Evolutionary conservation across 2,797 vertebrate species (phyloP), one percentile per base, ranked within the genome.

Genomic region (Columba guinea): DNA sequence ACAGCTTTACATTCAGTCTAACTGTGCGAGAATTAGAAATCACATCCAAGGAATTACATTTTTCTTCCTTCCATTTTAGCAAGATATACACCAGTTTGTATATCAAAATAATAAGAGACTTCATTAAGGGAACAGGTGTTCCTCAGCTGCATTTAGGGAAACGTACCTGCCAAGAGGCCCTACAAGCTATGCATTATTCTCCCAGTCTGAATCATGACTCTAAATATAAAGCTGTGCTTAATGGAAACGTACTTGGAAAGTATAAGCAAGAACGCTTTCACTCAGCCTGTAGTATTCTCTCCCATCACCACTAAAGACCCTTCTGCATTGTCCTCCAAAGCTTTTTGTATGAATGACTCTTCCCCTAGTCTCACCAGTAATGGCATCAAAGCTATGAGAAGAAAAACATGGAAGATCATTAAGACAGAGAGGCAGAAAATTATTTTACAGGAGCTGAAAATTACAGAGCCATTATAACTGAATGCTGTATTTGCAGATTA

Each of bases 251-350:
- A 99, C 99, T 98, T 99, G 98, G 94, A 99, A 99, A 91, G 95
- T 99, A 83, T 99, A 99, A 80, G 98, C 98, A 46, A 99, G 98
- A 80, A 99, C 20, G 55, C 97, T 99, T 55, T 98, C 98, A 71
- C 99, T 99, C 62, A 99, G 97, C 74, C 99, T 97, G 93, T 98
- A 99, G 70, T 91, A 98, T 24, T 97, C 65, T 77, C 80, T 97
- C 68, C 97, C 96, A 80, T 99, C 98, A 0, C 98, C 98, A 1
- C 98, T 99, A 79, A 98, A 99, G 52, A 99, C 97, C 75, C 98
- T 99, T 91, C 99, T 98, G 97, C 99, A 99, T 53, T 99, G 98
- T 20, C 99, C 99, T 78, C 99, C 99, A 84, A 99, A 99, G 89
- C 98, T 99, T 80, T 96, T 98, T 11, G 99, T 99, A 93, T 99